Percentiles rank a stretch among this genome's conserved stretches.
These are phyloP conservation scores for Dorcus hopei DNA, from an alignment of 2,888 invertebrate species.

Conservation along the genomic window DNA sequence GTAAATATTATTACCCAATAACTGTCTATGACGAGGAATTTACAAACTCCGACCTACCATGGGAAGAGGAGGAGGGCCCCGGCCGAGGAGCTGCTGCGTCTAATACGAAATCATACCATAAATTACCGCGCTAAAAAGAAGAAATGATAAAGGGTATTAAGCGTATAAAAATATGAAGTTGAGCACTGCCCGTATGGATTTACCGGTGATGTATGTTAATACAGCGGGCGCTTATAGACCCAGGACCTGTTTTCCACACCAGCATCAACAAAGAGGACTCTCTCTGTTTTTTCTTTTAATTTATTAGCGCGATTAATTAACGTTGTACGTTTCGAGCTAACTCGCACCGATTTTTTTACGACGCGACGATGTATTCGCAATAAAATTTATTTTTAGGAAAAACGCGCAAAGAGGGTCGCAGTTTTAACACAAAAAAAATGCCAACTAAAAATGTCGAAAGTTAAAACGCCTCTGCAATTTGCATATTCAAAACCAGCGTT, in stretches of 20 bases:
- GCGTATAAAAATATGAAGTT: neutral
- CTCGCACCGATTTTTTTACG: too few relatives aligned
- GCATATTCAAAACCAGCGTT: too few relatives aligned
- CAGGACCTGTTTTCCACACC: neutral
- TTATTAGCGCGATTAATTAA: neutral
- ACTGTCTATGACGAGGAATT: slow-evolving; percentile 24
- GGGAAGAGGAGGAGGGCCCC: neutral
- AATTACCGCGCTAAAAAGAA: slow-evolving; percentile 5
- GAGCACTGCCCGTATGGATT: neutral
- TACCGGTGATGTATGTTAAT: slow-evolving; percentile 7
- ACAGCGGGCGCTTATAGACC: neutral
- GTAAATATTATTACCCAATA: slow-evolving; percentile 28
- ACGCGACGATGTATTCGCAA: too few relatives aligned
- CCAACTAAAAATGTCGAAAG: too few relatives aligned
- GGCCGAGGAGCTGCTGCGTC: neutral
- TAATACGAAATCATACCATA: slow-evolving; percentile 2
- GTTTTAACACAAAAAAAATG: too few relatives aligned
- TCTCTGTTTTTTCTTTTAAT: neutral
- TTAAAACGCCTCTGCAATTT: too few relatives aligned
- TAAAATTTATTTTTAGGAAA: too few relatives aligned
- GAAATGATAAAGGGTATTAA: slow-evolving; percentile 10
- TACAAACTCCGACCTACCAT: slow-evolving; percentile 7
- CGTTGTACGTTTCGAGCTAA: too few relatives aligned
- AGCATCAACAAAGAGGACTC: neutral
- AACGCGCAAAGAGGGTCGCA: too few relatives aligned